A percentile compares a stretch with the other conserved stretches of the same genome.
These are phyloP conservation scores for crab-eating macaque (Macaca fascicularis) DNA, from an alignment of 2,113 vertebrate species.

Conservation along the genomic window DNA sequence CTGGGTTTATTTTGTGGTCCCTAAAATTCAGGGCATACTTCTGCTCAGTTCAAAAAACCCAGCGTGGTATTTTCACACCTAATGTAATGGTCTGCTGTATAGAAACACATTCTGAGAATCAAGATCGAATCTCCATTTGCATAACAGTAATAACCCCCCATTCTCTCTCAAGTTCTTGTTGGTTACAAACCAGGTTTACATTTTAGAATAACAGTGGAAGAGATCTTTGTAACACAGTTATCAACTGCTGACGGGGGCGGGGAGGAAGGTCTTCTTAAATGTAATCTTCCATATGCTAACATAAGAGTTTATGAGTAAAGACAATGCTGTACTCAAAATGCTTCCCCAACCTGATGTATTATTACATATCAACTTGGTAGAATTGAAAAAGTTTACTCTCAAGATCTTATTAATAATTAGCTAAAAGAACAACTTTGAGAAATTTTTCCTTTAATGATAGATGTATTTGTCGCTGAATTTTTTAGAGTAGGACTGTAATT, in stretches of 20 bases:
- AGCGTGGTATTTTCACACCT: background rate
- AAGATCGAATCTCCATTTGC: background rate
- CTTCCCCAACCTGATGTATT: background rate
- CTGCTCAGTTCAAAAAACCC: background rate
- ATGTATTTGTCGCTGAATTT: background rate
- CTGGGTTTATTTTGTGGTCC: background rate
- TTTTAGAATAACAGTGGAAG: background rate
- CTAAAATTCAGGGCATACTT: background rate
- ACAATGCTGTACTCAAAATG: slow-evolving; percentile 38
- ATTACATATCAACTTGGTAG: slow-evolving; percentile 17
- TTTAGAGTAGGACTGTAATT: background rate
- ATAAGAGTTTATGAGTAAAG: background rate
- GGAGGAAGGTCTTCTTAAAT: slow-evolving; percentile 1
- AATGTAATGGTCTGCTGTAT: background rate
- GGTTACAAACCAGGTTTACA: background rate
- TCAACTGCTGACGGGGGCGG: background rate
- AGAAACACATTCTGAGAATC: background rate
- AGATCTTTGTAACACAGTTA: background rate
- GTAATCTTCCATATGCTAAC: background rate
- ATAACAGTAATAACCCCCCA: background rate
- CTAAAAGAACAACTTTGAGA: slow-evolving; percentile 28
- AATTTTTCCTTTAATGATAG: background rate
- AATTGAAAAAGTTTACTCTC: slow-evolving; percentile 43
- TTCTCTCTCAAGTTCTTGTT: background rate
- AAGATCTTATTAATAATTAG: background rate